These are phyloP conservation scores for Anniella stebbinsi DNA, from an alignment of 2,797 vertebrate genomes.

Conservation along the genomic window DNA sequence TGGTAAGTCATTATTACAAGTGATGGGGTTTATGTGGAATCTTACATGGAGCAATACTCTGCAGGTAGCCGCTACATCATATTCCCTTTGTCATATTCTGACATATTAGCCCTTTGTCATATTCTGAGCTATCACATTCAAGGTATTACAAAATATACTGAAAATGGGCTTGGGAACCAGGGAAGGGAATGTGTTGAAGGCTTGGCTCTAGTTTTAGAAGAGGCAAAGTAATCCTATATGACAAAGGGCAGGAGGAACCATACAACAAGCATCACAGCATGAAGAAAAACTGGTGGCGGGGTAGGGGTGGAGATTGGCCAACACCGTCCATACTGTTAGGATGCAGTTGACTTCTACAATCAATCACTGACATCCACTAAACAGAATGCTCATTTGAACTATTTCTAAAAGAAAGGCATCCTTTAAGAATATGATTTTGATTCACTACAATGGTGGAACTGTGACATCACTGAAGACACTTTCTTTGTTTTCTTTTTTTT, in stretches of 20 bases:
- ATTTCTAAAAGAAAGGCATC: too few species aligned
- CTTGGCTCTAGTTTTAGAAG: not conserved
- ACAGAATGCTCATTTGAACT: too few species aligned
- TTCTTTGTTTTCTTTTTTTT: not conserved
- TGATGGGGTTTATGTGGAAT: not conserved
- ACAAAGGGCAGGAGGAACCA: not conserved
- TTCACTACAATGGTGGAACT: too few species aligned
- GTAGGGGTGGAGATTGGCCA: not conserved
- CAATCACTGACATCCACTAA: too few species aligned
- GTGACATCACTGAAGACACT: too few species aligned
- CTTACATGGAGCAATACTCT: not conserved
- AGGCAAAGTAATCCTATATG: not conserved
- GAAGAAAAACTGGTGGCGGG: not conserved
- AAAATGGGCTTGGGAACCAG: not conserved
- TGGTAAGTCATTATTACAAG: not conserved
- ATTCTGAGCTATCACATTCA: not conserved
- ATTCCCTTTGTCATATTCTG: not conserved
- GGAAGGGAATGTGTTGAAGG: not conserved
- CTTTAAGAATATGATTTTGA: too few species aligned
- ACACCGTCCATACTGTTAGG: not conserved
- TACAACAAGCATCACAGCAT: not conserved
- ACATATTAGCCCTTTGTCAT: too few species aligned
- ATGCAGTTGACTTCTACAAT: not conserved
- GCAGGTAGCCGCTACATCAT: not conserved
- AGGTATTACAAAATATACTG: not conserved